Percentiles rank a stretch among this genome's conserved stretches.
These are phyloP conservation scores for Pollenia labialis DNA, from an alignment of 2,888 invertebrate genomes.

Conservation along the genomic window DNA sequence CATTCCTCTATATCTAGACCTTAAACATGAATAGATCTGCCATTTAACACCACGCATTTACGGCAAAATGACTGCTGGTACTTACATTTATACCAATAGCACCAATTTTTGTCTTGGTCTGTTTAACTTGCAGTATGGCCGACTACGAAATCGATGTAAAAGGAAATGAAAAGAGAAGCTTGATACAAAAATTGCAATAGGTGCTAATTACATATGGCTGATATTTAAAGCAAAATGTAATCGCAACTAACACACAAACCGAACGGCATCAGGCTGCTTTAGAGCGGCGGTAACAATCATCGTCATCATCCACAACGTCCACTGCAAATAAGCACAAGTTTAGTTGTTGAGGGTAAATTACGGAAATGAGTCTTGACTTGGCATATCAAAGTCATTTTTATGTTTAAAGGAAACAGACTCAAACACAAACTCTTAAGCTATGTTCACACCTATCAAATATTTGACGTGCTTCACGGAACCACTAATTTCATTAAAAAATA, in stretches of 20 bases:
- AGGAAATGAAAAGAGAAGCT: slow-evolving; percentile 1
- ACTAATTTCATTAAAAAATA: too few relatives aligned
- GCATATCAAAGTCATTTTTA: slow-evolving; percentile 64
- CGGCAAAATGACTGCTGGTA: slow-evolving; percentile 49
- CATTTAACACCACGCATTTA: slow-evolving; percentile 70
- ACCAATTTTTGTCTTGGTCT: slow-evolving; percentile 43
- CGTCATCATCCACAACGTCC: neutral
- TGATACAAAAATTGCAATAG: slow-evolving; percentile 74
- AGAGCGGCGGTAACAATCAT: slow-evolving; percentile 43
- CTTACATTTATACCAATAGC: neutral
- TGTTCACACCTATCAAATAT: neutral
- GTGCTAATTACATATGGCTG: slow-evolving; percentile 76
- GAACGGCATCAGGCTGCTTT: slow-evolving; percentile 39
- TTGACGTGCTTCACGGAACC: too few relatives aligned
- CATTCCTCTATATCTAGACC: slow-evolving; percentile 43
- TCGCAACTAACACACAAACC: slow-evolving; percentile 33
- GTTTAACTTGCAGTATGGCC: slow-evolving; percentile 52
- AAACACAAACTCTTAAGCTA: neutral
- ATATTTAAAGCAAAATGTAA: slow-evolving; percentile 53
- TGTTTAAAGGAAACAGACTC: slow-evolving; percentile 30
- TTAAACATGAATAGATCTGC: slow-evolving; percentile 57
- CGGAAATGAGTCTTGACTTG: slow-evolving; percentile 66
- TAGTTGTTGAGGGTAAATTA: slow-evolving; percentile 69
- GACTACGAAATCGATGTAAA: slow-evolving; percentile 7
- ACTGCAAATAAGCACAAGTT: slow-evolving; percentile 61